Conservation (phyloP, 2,113 vertebrate genomes). For the Monopterus albus region DNA sequence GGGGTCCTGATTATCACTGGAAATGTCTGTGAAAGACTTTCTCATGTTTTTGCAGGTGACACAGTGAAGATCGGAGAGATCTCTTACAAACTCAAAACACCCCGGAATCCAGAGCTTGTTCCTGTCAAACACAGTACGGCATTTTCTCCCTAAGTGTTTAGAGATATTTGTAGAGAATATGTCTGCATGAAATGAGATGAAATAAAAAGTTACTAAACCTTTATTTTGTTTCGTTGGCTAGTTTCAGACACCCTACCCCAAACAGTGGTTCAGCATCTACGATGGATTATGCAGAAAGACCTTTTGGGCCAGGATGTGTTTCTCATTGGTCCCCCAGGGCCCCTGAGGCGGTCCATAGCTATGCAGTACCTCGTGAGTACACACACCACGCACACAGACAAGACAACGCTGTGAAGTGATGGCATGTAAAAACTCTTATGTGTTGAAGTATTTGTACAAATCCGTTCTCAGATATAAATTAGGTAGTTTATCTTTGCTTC, state of each 20-base stretch:
- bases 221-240: conserved; percentile 56
- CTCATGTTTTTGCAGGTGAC: conserved; percentile 83
- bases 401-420: not conserved
- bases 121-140: conserved; percentile 94
- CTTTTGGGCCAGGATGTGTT: conserved; percentile 96
- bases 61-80: conserved; percentile 95
- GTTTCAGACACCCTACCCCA: conserved; percentile 89
- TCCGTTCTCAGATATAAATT: too few relatives aligned
- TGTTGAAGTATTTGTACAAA: too few relatives aligned
- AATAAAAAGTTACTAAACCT: too few relatives aligned
- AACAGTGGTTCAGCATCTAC: conserved; percentile 89
- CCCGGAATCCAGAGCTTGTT: conserved; percentile 92
- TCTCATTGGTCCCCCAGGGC: conserved; percentile 96
- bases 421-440: too few relatives aligned
- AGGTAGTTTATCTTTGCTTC: too few relatives aligned
- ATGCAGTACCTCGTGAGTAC: conserved; percentile 94
- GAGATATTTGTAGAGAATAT: not conserved
- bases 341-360: conserved; percentile 93
- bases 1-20: not conserved
- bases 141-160: not conserved
- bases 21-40: not conserved
- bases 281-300: conserved; percentile 99
- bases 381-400: not conserved
- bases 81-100: conserved; percentile 88
- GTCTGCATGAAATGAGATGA: not conserved